Percentiles rank a stretch among this genome's conserved stretches.
These are phyloP conservation scores for Crenichthys baileyi DNA, from an alignment of 2,797 vertebrate genomes.

Conservation along the genomic window DNA sequence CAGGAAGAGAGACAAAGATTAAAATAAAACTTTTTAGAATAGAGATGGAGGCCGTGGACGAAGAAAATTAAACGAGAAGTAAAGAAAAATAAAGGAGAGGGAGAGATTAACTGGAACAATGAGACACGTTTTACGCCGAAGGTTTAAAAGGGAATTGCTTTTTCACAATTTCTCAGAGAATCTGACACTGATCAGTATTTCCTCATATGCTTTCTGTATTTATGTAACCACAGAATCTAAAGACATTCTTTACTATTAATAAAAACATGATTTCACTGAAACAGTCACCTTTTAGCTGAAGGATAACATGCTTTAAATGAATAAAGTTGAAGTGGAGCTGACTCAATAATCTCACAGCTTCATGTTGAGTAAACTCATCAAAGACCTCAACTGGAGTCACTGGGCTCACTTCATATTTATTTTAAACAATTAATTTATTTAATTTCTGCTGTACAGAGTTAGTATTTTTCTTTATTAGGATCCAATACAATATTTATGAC, in stretches of 20 bases:
- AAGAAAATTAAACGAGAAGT: not conserved
- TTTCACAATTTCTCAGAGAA: not conserved
- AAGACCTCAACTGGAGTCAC: not conserved
- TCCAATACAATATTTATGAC: no score
- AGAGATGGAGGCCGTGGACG: not conserved
- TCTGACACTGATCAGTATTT: not conserved
- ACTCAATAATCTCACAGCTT: not conserved
- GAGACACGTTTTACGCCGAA: not conserved
- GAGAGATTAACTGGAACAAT: not conserved
- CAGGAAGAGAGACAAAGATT: not conserved
- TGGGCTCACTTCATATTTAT: not conserved
- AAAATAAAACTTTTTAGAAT: slow-evolving; percentile 1
- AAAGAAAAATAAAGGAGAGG: not conserved
- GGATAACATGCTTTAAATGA: not conserved
- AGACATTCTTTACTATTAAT: not conserved
- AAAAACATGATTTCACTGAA: not conserved
- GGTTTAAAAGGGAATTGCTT: not conserved
- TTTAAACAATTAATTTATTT: not conserved
- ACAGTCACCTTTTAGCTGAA: not conserved
- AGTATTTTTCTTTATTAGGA: no score
- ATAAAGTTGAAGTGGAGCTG: not conserved
- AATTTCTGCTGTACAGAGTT: no score
- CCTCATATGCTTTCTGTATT: not conserved
- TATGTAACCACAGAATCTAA: not conserved
- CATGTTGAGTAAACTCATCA: not conserved